phyloP scores from a whole-genome alignment of 2,797 vertebrate species.

The Pithecia hirsuta region DNA sequence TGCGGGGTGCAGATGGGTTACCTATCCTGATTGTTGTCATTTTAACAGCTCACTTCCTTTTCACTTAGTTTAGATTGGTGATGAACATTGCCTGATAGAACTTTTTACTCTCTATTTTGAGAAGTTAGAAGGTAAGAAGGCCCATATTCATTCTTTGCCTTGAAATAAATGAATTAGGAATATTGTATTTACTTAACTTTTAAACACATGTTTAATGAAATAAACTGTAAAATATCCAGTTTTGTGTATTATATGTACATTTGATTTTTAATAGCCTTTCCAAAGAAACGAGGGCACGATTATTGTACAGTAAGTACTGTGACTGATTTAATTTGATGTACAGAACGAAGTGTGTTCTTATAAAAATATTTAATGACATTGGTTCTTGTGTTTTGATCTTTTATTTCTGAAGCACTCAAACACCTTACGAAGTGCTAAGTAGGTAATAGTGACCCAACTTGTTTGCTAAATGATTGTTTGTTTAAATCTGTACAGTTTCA shows the following conservation, averaged over 20 bases:
- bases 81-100: background rate
- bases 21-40: background rate
- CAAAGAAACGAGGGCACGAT: constrained; percentile 78
- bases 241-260: constrained; percentile 87
- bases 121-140: background rate
- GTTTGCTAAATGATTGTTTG: constrained; percentile 82
- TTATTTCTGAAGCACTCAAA: constrained; percentile 73
- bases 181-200: constrained; percentile 65
- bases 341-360: constrained; percentile 66
- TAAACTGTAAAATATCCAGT: constrained; percentile 81
- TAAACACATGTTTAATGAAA: constrained; percentile 71
- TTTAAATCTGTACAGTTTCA: constrained; percentile 88
- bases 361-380: constrained; percentile 61
- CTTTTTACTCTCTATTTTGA: constrained; percentile 15
- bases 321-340: constrained; percentile 72
- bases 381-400: constrained; percentile 62
- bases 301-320: constrained; percentile 72
- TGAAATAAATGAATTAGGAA: constrained; percentile 65
- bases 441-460: constrained; percentile 70
- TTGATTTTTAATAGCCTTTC: constrained; percentile 81
- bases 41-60: constrained; percentile 44
- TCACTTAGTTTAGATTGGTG: constrained; percentile 23
- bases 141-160: constrained; percentile 66
- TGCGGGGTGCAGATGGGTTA: background rate
- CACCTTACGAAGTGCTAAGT: constrained; percentile 71